Evolutionary conservation across 2,797 vertebrate genomes (phyloP).

Genomic region (Ciconia nigra): DNA sequence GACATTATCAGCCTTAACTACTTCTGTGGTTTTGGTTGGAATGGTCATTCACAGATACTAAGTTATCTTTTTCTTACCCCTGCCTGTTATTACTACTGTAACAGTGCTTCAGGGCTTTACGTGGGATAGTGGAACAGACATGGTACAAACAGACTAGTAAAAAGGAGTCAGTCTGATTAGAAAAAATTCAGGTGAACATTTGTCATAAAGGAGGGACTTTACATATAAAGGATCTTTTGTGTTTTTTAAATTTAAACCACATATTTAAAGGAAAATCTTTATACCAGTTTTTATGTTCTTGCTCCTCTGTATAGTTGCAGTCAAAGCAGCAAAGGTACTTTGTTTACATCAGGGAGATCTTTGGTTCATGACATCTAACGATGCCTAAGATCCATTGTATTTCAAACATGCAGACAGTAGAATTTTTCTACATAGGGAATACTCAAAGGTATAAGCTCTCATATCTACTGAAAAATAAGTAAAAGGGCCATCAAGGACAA

Average conservation of each 20-base stretch:
- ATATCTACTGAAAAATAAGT: not conserved
- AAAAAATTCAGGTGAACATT: not conserved
- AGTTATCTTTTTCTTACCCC: not conserved
- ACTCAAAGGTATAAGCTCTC: not conserved
- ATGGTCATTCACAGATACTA: not conserved
- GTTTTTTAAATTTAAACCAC: not conserved
- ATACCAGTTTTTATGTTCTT: not conserved
- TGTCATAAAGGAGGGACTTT: not conserved
- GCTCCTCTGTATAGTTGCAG: not conserved
- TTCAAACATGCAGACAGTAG: not conserved
- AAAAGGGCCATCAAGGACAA: not conserved
- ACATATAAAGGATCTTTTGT: not conserved
- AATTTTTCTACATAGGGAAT: not conserved
- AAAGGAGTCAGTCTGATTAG: not conserved
- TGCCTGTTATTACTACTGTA: not conserved
- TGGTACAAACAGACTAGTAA: not conserved
- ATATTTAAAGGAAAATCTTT: not conserved
- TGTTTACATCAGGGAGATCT: not conserved
- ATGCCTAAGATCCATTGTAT: not conserved
- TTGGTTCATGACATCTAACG: not conserved
- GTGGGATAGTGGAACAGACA: not conserved
- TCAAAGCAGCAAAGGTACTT: not conserved
- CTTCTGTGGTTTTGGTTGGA: not conserved
- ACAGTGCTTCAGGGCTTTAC: not conserved
- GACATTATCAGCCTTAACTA: not conserved